Conservation (phyloP, 2,797 vertebrate species). For the Novumbra hubbsi region DNA sequence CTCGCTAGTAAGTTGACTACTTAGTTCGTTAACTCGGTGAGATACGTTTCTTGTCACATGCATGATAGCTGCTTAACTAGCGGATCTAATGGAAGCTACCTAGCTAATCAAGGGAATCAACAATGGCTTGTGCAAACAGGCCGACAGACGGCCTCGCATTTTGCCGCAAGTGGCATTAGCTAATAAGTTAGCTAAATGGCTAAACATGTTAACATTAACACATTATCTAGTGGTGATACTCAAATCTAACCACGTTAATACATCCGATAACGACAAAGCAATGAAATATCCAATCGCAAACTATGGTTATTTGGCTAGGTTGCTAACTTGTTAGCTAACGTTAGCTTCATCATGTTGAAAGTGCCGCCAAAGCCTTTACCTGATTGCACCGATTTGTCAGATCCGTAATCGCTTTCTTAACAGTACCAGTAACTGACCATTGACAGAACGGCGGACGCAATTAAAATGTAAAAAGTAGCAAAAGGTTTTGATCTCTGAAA, state of each 20-base stretch:
- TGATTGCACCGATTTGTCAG: constrained; percentile 61
- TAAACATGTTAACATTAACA: background rate
- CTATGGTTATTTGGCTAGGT: background rate
- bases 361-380: constrained; percentile 72
- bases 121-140: background rate
- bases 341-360: constrained; percentile 58
- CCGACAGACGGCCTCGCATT: background rate
- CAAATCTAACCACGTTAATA: background rate
- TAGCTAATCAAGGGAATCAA: background rate
- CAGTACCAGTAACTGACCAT: constrained; percentile 36
- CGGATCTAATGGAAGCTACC: background rate
- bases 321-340: constrained; percentile 30
- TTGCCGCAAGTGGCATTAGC: background rate
- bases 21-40: too few relatives aligned
- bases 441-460: constrained; percentile 32
- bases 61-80: background rate
- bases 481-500: constrained; percentile 35
- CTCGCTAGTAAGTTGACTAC: too few relatives aligned
- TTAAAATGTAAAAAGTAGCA: constrained; percentile 2
- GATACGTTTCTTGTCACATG: background rate
- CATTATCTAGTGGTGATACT: background rate
- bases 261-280: background rate
- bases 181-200: background rate
- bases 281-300: background rate
- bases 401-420: constrained; percentile 49